These are phyloP conservation scores for Caenorhabditis tropicalis DNA, from an alignment of 1,140 invertebrate species.

Conservation along the genomic window DNA sequence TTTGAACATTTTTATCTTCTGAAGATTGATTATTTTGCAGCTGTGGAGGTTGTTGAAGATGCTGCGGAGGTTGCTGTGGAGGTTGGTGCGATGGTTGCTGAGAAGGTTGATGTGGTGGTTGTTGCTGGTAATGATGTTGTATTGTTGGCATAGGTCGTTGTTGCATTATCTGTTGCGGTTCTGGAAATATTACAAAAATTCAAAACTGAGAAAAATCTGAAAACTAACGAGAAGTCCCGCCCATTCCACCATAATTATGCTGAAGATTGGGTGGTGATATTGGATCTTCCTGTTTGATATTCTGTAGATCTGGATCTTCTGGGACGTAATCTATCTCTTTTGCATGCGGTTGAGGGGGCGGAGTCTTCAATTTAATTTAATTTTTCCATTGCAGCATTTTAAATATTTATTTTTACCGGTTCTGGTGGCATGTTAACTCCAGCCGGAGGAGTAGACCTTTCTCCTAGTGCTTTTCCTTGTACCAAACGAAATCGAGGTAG, in stretches of 20 bases:
- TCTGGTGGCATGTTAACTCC: background rate
- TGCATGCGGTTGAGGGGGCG: background rate
- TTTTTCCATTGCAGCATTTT: background rate
- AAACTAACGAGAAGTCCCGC: background rate
- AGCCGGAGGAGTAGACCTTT: background rate
- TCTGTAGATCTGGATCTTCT: background rate
- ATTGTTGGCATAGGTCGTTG: background rate
- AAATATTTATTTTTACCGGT: background rate
- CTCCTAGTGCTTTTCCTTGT: slow-evolving; percentile 20
- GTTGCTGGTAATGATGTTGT: background rate
- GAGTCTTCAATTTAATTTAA: background rate
- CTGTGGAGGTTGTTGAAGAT: background rate
- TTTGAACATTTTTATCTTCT: slow-evolving; percentile 38
- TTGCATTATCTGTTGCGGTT: background rate
- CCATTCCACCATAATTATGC: background rate
- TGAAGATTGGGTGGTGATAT: background rate
- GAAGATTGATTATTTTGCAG: background rate
- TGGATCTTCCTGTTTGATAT: background rate
- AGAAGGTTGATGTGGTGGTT: background rate
- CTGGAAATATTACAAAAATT: background rate
- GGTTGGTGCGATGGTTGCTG: background rate
- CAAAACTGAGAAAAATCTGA: background rate
- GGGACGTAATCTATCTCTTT: background rate
- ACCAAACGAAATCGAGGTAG: background rate
- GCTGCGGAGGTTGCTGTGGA: background rate